phyloP scores from a whole-genome alignment of 2,797 vertebrate species.

The Xiphorhynchus erythropygius region DNA sequence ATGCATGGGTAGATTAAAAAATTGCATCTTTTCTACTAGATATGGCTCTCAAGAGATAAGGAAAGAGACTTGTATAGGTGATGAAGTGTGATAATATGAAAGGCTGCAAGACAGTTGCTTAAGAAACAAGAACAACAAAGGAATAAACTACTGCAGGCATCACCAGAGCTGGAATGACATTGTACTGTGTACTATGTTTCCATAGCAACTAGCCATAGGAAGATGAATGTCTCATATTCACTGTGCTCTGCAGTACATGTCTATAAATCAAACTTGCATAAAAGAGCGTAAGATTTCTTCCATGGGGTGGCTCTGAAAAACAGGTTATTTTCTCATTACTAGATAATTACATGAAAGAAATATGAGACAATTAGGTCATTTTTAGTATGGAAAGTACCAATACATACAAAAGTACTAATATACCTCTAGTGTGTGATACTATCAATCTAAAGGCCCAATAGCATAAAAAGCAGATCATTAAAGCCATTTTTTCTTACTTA shows the following conservation, averaged over 20 bases:
- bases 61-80: slow-evolving; percentile 40
- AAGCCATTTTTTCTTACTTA: neutral
- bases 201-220: slow-evolving; percentile 84
- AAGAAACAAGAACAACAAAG: slow-evolving; percentile 84
- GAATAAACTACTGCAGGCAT: slow-evolving; percentile 80
- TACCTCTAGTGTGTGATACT: slow-evolving; percentile 50
- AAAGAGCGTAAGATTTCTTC: slow-evolving; percentile 79
- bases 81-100: slow-evolving; percentile 75
- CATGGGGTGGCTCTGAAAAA: slow-evolving; percentile 74
- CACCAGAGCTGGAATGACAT: slow-evolving; percentile 82
- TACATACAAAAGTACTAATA: slow-evolving; percentile 57
- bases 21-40: neutral
- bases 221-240: slow-evolving; percentile 84
- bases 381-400: slow-evolving; percentile 70
- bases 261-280: slow-evolving; percentile 88
- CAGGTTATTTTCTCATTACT: slow-evolving; percentile 79
- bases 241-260: slow-evolving; percentile 78
- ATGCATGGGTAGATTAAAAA: neutral
- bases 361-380: slow-evolving; percentile 79
- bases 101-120: slow-evolving; percentile 81
- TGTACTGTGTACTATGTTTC: slow-evolving; percentile 83
- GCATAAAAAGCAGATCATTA: neutral
- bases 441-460: slow-evolving; percentile 53
- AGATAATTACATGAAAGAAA: slow-evolving; percentile 81
- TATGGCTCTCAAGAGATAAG: slow-evolving; percentile 27